Evolutionary conservation across 2,888 invertebrate genomes (phyloP), one percentile per base, ranked within the genome.

Genomic region (Hypsopygia costalis): DNA sequence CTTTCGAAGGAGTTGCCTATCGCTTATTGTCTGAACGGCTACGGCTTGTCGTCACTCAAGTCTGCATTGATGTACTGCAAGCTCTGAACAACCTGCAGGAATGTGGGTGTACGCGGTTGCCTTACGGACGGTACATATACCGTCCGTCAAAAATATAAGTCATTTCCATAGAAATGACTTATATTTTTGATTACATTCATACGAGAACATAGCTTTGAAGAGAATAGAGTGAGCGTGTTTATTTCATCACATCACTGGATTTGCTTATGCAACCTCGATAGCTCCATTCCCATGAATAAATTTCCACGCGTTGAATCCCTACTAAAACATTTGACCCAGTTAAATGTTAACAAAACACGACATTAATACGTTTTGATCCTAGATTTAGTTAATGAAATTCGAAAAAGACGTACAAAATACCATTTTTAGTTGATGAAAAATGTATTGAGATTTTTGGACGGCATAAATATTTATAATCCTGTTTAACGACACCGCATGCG

Each of bases 11-110:
- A 51, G 54, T 55, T 54, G 54, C 55, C 49, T 55, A 43, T 53
- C 48, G 51, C 49, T 58, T 49, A 69, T 69, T 69, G 66, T 71
- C 54, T 58, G 47, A 47, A 39, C 37, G 41, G 48, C 52, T 55
- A 41, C 46, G 36, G 42, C 41, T 52, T 54, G 58, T 55, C 53
- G 54, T 54, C 55, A 44, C 46, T 48, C 40, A 42, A 51, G 36
- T 32, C 29, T 30, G 34, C 39, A 31, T 34, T 45, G 49, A 49
- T 46, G 35, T 45, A 44, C 46, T 41, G 33, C 38, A 27, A 16
- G 36, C 35, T 42, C 28, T 27, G n/a, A 12, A 20, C 12, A 22
- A 25, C 25, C 6, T 2, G 33, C 46, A 42, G 38, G 30, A 42
- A 37, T 35, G 41, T 40, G 40, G 28, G 43, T 36, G 21, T 28